A percentile compares a stretch with the other conserved stretches of the same genome.
Evolutionary conservation across 1,140 invertebrate species (phyloP).

Genomic region (Dendrolimus punctatus): DNA sequence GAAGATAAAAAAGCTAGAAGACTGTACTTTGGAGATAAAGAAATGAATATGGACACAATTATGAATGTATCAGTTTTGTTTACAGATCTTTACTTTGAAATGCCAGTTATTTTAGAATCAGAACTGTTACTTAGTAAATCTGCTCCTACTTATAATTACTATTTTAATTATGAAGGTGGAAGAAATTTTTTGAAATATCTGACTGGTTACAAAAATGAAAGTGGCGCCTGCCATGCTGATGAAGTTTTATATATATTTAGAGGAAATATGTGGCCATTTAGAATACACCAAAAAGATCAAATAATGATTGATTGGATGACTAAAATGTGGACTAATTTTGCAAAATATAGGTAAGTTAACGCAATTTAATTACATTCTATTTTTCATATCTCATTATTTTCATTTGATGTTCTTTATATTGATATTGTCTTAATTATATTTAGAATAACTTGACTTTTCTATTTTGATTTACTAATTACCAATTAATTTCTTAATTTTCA

Average conservation of each 20-base stretch:
- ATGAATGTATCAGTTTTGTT: constrained; percentile 7
- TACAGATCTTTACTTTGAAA: constrained; percentile 6
- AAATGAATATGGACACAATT: constrained; percentile 1
- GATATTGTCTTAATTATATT: neutral
- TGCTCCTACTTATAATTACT: constrained; percentile 6
- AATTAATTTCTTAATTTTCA: neutral
- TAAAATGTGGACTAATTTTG: constrained; percentile 15
- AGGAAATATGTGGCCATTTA: constrained; percentile 1
- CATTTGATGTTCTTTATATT: no score
- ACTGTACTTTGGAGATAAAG: constrained; percentile 12
- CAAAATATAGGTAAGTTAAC: constrained; percentile 13
- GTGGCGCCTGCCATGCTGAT: constrained; percentile 12
- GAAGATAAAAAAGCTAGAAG: neutral
- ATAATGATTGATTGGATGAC: constrained; percentile 11
- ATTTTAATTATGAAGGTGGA: constrained; percentile 7
- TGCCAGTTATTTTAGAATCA: constrained; percentile 9
- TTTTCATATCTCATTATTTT: no score
- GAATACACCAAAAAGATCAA: constrained; percentile 8
- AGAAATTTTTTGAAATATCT: constrained; percentile 7
- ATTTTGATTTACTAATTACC: neutral
- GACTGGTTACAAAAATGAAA: constrained; percentile 4
- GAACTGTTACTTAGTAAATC: constrained; percentile 2
- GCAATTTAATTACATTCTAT: no score
- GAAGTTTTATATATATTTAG: constrained; percentile 13
- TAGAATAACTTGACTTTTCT: neutral